Base-by-base conservation (phyloP, 2,888 invertebrate species). In the Chymomyza procnemis region DNA sequence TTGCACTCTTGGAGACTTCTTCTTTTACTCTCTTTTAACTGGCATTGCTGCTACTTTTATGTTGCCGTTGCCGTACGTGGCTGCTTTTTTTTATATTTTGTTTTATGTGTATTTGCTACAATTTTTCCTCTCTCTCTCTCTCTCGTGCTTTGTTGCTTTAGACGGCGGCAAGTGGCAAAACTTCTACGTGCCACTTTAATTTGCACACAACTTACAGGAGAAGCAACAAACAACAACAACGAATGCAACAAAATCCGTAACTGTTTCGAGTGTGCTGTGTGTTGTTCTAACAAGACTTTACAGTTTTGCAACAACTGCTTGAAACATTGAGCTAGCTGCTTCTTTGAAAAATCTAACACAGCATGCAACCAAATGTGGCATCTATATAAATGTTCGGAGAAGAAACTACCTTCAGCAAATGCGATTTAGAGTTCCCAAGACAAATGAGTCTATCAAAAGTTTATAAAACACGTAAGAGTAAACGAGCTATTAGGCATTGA, bases 1-100 rank as follows among this genome's bases (percentile, higher is more conserved):
- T 82, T 73, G 79, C 80, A 66, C 68, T 26, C 26, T 74, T 69
- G 62, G 26, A 60, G 46, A 47, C 47, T 60, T 56, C 26, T 26
- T n/a, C 16, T n/a, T n/a, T n/a, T n/a, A n/a, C n/a, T n/a, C n/a
- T 63, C 41, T 61, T 9, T 41, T 12, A 12, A 12, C 34, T 50
- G 6, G 2, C 50, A 50, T 50, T 50, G 50, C 50, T 50, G 16
- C 34, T 41, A 12, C 34, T 41, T 41, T 41, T 41, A 41, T 12
- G 34, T 41, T 12, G 26, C 12, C 12, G 34, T 41, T 41, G 16
- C 59, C 14, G 19, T 41, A 19, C n/a, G 2, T 34, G 14, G 34
- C 58, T 41, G 6, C 58, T 34, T 16, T 16, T 58, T 16, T 34
- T 59, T 55, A 14, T 6, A 14, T 12, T 26, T 21, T 16, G 21